Evolutionary conservation across 2,888 invertebrate genomes (phyloP), one percentile per base, ranked within the genome.

Genomic region (Yponomeuta sedellus): DNA sequence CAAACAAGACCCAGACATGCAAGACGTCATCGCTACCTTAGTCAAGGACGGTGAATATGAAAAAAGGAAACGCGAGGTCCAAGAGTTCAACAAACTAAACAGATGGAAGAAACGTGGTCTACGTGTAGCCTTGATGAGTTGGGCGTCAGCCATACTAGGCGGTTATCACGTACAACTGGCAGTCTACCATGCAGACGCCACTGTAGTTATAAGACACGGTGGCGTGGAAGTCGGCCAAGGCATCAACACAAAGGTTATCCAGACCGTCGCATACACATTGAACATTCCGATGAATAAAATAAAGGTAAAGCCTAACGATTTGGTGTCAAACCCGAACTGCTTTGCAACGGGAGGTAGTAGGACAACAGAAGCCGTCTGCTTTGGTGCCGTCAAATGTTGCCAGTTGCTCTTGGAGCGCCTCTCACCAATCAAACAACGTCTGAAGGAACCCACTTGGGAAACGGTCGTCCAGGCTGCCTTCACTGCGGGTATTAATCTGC

Each of bases 141-240:
- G 94, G 86, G 92, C 92, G 0, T 83, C 94, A 1, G 72, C 81
- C 0, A 79, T 91, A 44, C 78, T 85, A 34, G 88, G 93, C 0
- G 92, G 92, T 65, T 94, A 84, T 68, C 88, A 93, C 64, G 93
- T 94, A 0, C 86, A 93, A 22, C 88, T 96, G 19, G 91, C 94
- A 0, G 93, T 97, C 67, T 96, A 94, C 75, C 94, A 94, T 25
- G 92, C 92, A 2, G 95, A 96, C 77, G 96, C 94, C 0, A 93
- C 94, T 0, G 95, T 97, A 1, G 91, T 94, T 0, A 85, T 97
- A 10, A 85, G 93, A 1, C 96, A 96, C 72, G 94, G 94, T 16
- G 96, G 95, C 1, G 87, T 95, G 39, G 96, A 96, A 88, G 93
- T 94, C 75, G 97, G 97, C 0, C 97, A 97, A 86, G 97, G 97